Conservation (phyloP, 2,888 invertebrate species). For the Trimorus sp. region DNA sequence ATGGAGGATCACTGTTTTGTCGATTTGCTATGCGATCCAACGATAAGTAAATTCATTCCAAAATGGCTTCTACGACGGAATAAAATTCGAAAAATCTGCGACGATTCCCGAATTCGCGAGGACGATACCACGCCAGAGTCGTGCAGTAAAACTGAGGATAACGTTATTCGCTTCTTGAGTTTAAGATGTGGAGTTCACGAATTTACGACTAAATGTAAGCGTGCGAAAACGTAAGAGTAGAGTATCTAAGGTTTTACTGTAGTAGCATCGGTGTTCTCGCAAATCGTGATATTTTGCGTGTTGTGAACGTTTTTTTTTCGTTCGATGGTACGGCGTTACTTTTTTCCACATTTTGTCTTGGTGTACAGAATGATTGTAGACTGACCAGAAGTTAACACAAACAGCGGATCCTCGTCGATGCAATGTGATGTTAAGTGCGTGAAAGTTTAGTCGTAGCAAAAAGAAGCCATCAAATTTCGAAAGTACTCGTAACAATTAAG, state of each 20-base stretch:
- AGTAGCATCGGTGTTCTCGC: constrained; percentile 53
- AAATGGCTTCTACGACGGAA: too few species aligned
- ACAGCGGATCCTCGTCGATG: constrained; percentile 53
- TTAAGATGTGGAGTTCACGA: constrained; percentile 35
- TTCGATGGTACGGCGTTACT: constrained; percentile 25
- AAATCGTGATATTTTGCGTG: constrained; percentile 57
- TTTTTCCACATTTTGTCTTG: constrained; percentile 50
- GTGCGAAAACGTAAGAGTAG: constrained; percentile 41
- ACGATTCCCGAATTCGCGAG: too few species aligned
- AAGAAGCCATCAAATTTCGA: constrained; percentile 41
- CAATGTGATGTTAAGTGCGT: constrained; percentile 53
- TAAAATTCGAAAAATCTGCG: neutral
- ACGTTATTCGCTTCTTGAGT: constrained; percentile 23
- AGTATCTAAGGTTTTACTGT: constrained; percentile 62
- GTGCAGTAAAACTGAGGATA: constrained; percentile 55
- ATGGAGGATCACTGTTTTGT: too few species aligned
- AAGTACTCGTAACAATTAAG: constrained; percentile 56
- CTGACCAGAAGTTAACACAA: constrained; percentile 46
- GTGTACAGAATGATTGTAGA: constrained; percentile 64
- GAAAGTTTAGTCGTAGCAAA: constrained; percentile 36
- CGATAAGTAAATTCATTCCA: too few species aligned
- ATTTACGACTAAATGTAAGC: constrained; percentile 34
- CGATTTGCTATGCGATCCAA: too few species aligned
- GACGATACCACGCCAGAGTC: neutral
- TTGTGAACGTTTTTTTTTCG: constrained; percentile 42